Evolutionary conservation across 2,113 vertebrate species (phyloP).

Genomic region (Gallinago media): DNA sequence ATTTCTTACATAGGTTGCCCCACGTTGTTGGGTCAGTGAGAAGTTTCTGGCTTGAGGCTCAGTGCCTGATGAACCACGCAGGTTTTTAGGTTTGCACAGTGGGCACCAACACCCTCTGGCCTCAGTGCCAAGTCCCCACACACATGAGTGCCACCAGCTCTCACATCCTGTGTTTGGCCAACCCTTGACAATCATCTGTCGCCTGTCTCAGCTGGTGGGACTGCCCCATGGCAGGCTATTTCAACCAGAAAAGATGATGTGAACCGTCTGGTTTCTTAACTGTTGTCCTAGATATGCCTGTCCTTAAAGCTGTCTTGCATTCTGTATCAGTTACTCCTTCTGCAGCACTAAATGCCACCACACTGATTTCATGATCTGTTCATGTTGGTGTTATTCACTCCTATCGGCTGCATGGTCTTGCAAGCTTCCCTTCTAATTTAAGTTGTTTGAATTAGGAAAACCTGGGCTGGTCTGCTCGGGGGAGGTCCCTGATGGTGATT

Average conservation of each 20-base stretch:
- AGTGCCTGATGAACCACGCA: neutral
- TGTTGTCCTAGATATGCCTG: neutral
- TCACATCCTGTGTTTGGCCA: neutral
- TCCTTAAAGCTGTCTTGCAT: neutral
- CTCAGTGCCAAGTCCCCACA: accelerated
- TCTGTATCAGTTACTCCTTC: neutral
- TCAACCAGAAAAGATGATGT: neutral
- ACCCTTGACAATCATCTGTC: neutral
- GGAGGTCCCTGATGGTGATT: neutral
- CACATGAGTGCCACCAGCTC: neutral
- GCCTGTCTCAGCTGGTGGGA: accelerated
- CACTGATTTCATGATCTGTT: accelerated
- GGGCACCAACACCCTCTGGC: neutral
- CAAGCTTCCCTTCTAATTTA: neutral
- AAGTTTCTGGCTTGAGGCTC: neutral
- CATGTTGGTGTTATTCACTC: neutral
- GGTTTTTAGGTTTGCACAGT: neutral
- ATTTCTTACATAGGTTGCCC: neutral
- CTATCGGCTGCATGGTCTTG: neutral
- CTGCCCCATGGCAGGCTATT: neutral
- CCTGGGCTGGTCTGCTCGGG: neutral
- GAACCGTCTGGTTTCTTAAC: neutral
- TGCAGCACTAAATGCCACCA: neutral
- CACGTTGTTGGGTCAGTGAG: neutral
- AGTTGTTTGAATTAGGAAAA: neutral